Evolutionary conservation across 2,797 vertebrate species (phyloP), one percentile per base, ranked within the genome.

Genomic region (Rhinophrynus dorsalis): DNA sequence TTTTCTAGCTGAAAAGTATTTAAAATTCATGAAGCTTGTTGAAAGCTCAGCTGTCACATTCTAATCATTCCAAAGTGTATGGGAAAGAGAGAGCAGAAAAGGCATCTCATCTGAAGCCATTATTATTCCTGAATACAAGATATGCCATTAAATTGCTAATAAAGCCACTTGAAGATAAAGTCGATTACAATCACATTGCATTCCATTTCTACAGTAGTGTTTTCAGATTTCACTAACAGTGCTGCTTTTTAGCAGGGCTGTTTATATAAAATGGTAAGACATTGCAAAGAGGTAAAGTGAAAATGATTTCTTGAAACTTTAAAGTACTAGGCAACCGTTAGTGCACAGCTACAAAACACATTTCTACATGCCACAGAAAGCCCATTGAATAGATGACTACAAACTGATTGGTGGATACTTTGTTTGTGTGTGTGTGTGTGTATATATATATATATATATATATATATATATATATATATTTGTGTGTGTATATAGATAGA

Each of bases 131-230:
- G 84, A 89, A 88, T 86, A 86, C 84, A 80, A 86, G 90, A 94
- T 94, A 93, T 94, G 92, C 82, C 91, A 94, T 95, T 94, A 92
- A 90, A 85, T 85, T 92, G 91, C 90, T 93, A 92, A 94, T 90
- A 91, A 90, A 90, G 86, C 81, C 83, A 83, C 89, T 85, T 86
- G 84, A 86, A 90, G 90, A 93, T 90, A 87, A 68, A 89, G 90
- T 86, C 87, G 89, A 90, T 91, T 86, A 86, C 89, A 87, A 84
- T 85, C 81, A 1, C 88, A 91, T 85, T 81, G 81, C 91, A 92
- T 93, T 95, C 90, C 90, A 88, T 84, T 83, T 82, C 79, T 82
- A 82, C 82, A 84, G 82, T 44, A 40, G 27, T 77, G 81, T 84
- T 84, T 75, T 80, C 78, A 82, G 67, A 33, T 85, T 85, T 88